Conservation (phyloP, 2,888 invertebrate species). For the Agonopterix heracliana region DNA sequence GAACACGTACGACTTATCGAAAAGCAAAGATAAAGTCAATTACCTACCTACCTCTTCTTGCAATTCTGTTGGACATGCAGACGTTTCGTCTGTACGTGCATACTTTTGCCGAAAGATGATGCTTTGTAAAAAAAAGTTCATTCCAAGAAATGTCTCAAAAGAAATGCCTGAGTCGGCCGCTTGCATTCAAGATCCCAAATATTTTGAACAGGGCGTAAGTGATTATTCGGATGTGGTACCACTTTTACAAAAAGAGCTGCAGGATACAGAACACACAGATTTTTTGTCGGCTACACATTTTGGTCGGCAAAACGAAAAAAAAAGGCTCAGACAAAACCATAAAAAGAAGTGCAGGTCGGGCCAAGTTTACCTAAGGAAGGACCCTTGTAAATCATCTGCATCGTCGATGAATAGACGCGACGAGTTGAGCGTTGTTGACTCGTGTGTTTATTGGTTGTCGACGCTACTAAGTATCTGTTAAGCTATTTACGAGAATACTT, state of each 20-base stretch:
- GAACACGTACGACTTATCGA: constrained; percentile 4
- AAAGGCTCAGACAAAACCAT: constrained; percentile 67
- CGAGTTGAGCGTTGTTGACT: constrained; percentile 68
- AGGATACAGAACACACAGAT: constrained; percentile 67
- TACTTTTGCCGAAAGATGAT: constrained; percentile 31
- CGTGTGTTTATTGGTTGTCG: constrained; percentile 68
- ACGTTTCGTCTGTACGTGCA: constrained; percentile 29
- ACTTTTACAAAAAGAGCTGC: constrained; percentile 68
- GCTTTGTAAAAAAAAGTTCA: constrained; percentile 32
- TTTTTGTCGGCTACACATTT: constrained; percentile 68
- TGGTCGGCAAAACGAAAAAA: constrained; percentile 65
- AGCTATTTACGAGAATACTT: constrained; percentile 58
- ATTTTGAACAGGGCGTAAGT: constrained; percentile 71
- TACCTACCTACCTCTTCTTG: constrained; percentile 6
- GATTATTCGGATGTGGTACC: constrained; percentile 75
- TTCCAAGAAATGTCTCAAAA: constrained; percentile 62
- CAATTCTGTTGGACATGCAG: constrained; percentile 25
- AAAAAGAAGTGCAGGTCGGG: constrained; percentile 70
- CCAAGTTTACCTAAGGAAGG: constrained; percentile 73
- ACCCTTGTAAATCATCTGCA: constrained; percentile 75
- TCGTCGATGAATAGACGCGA: constrained; percentile 61
- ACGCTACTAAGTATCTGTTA: constrained; percentile 66
- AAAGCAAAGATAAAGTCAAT: constrained; percentile 9
- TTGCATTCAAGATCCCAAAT: constrained; percentile 67
- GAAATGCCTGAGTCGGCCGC: constrained; percentile 50